Percentiles rank a stretch among this genome's conserved stretches.
phyloP scores from a whole-genome alignment of 2,113 vertebrate genomes.

The Kryptolebias marmoratus region DNA sequence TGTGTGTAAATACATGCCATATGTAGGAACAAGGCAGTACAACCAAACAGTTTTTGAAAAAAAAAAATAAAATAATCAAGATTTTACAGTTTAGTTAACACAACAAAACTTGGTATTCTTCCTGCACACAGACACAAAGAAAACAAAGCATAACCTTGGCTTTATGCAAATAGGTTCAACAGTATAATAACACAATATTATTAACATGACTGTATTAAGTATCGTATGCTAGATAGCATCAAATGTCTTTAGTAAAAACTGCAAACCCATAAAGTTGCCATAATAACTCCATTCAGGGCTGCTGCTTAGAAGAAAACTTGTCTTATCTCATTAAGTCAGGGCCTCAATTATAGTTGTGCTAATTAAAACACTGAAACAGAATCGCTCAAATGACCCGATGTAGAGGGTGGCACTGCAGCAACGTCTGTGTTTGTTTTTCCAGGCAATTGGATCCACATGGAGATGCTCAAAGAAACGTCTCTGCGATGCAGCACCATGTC shows the following conservation, averaged over 20 bases:
- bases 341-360: constrained; percentile 61
- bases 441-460: constrained; percentile 6
- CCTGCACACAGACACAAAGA: neutral
- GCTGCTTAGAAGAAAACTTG: constrained; percentile 37
- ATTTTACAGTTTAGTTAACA: constrained; percentile 44
- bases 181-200: constrained; percentile 33
- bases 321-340: constrained; percentile 75
- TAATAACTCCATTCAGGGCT: constrained; percentile 53
- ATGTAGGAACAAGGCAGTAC: too few species aligned
- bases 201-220: constrained; percentile 37
- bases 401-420: constrained; percentile 8
- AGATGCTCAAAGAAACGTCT: constrained; percentile 10
- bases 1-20: too few species aligned
- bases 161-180: constrained; percentile 38
- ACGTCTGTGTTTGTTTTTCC: constrained; percentile 29
- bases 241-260: constrained; percentile 44
- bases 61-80: constrained; percentile 18
- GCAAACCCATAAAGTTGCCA: constrained; percentile 37
- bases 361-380: constrained; percentile 70
- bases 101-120: constrained; percentile 31
- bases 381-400: constrained; percentile 56
- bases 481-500: neutral
- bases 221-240: constrained; percentile 60
- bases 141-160: constrained; percentile 21
- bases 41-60: neutral